phyloP scores from a whole-genome alignment of 1,140 invertebrate genomes.

The Drosophila tropicalis region DNA sequence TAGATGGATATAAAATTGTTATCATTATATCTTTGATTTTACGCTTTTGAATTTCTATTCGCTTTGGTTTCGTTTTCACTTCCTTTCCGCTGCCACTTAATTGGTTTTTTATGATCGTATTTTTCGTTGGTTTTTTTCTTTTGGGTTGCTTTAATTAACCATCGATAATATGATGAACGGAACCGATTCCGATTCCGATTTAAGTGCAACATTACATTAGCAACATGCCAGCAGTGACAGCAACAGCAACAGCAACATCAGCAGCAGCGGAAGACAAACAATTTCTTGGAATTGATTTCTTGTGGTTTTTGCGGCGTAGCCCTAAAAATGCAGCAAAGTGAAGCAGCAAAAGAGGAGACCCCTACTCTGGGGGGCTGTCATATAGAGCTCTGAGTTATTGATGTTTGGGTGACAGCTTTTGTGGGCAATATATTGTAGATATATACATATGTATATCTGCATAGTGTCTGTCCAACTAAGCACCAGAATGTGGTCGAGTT shows the following conservation, averaged over 20 bases:
- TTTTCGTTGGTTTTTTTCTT: neutral
- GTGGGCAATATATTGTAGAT: neutral
- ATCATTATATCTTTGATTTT: neutral
- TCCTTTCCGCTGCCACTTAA: constrained; percentile 54
- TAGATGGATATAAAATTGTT: neutral
- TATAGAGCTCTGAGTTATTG: constrained; percentile 4
- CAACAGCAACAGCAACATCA: neutral
- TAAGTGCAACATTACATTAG: constrained; percentile 18
- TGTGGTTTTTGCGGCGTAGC: constrained; percentile 61
- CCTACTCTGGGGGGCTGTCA: neutral
- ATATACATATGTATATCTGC: neutral
- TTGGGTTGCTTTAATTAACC: constrained; percentile 55
- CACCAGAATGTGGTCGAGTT: neutral
- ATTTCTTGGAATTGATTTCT: constrained; percentile 69
- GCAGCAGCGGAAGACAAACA: constrained; percentile 64
- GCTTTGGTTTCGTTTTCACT: constrained; percentile 37
- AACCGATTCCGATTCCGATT: constrained; percentile 16
- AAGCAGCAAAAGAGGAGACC: constrained; percentile 1
- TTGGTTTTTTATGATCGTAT: constrained; percentile 50
- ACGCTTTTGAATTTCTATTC: neutral
- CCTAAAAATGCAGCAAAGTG: constrained; percentile 50
- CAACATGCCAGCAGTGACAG: constrained; percentile 34
- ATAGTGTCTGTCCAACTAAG: neutral
- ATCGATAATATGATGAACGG: constrained; percentile 50
- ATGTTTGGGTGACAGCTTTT: constrained; percentile 7